Percentiles rank a stretch among this genome's conserved stretches.
Conservation (phyloP, 2,888 invertebrate genomes). For the Eretmocerus hayati region DNA sequence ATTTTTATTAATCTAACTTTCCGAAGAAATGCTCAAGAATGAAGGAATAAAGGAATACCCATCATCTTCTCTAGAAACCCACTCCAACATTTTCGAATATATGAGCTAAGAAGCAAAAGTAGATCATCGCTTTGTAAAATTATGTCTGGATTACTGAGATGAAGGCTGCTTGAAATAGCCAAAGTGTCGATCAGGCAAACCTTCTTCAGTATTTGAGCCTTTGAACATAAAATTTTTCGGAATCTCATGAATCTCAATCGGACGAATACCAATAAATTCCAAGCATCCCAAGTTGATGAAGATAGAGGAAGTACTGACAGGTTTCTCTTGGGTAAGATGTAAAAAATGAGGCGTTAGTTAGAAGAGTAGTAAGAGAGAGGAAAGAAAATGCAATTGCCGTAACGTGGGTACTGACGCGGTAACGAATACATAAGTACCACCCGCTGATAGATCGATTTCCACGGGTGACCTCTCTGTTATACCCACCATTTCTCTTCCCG, state of each 20-base stretch:
- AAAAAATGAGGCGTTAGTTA: neutral
- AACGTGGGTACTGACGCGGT: neutral
- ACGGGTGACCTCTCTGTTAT: constrained; percentile 12
- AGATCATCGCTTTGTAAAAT: too few species aligned
- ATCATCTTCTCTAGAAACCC: too few species aligned
- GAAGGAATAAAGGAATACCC: too few species aligned
- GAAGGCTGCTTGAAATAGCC: too few species aligned
- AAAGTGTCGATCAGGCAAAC: too few species aligned
- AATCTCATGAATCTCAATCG: constrained; percentile 10
- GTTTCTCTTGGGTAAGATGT: neutral
- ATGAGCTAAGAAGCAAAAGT: too few species aligned
- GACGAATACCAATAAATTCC: neutral
- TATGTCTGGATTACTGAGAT: too few species aligned
- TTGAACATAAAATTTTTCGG: too few species aligned
- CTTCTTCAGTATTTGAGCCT: too few species aligned
- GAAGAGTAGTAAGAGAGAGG: neutral
- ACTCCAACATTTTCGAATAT: too few species aligned
- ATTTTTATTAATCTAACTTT: too few species aligned
- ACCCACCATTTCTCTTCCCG: constrained; percentile 9
- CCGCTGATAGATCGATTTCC: constrained; percentile 13
- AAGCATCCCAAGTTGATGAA: neutral
- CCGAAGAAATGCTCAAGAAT: too few species aligned
- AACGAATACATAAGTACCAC: constrained; percentile 18
- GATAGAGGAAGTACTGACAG: constrained; percentile 4
- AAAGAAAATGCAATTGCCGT: neutral